These are phyloP conservation scores for Butastur rufipennis DNA, from an alignment of 2,113 vertebrate species.

Conservation along the genomic window DNA sequence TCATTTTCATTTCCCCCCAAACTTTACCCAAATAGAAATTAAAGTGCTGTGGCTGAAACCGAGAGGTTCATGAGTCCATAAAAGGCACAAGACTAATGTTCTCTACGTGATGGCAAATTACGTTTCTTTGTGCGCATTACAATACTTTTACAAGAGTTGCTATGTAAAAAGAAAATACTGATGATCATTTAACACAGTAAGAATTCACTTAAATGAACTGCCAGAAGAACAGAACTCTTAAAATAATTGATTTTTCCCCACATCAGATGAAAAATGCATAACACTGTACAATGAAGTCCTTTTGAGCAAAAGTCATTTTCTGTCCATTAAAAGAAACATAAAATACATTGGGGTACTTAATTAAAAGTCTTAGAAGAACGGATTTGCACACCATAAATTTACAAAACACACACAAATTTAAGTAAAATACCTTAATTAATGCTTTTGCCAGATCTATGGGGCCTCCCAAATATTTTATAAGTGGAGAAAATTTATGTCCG, in stretches of 20 bases:
- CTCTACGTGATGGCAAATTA: conserved; percentile 62
- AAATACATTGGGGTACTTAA: conserved; percentile 64
- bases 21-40: conserved; percentile 56
- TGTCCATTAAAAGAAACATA: conserved; percentile 74
- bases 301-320: conserved; percentile 76
- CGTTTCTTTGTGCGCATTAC: conserved; percentile 53
- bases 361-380: conserved; percentile 61
- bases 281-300: conserved; percentile 59
- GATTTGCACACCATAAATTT: conserved; percentile 62
- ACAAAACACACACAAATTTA: conserved; percentile 44
- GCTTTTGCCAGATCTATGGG: not conserved
- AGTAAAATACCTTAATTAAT: conserved; percentile 32
- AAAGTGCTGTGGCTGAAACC: conserved; percentile 20
- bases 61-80: conserved; percentile 28
- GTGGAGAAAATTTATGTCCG: not conserved
- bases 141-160: conserved; percentile 67
- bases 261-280: conserved; percentile 73
- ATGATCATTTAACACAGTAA: conserved; percentile 72
- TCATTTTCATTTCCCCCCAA: conserved; percentile 33
- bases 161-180: conserved; percentile 71
- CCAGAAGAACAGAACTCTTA: conserved; percentile 71
- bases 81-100: conserved; percentile 63
- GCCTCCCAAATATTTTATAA: conserved; percentile 17
- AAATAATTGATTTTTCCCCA: conserved; percentile 76
- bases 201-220: conserved; percentile 76